Evolutionary conservation across 2,888 invertebrate species (phyloP).

Genomic region (Agrochola litura): DNA sequence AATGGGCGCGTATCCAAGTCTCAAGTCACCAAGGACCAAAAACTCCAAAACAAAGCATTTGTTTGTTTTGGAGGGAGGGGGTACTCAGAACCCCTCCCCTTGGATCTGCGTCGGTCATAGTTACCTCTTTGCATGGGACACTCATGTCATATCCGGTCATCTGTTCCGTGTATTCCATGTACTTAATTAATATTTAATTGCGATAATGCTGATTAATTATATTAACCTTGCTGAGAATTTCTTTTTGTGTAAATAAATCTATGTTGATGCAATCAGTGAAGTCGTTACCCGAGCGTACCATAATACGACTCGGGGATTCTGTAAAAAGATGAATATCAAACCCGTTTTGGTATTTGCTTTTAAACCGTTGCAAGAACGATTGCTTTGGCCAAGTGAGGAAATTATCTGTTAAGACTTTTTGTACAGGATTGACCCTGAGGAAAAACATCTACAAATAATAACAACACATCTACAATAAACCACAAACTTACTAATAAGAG

Average conservation of each 20-base stretch:
- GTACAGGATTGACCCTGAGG: neutral
- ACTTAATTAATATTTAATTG: no score
- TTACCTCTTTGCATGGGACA: constrained; percentile 23
- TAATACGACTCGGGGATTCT: constrained; percentile 10
- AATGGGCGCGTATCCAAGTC: constrained; percentile 41
- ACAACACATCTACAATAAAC: no score
- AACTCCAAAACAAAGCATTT: constrained; percentile 29
- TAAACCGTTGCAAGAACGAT: constrained; percentile 26
- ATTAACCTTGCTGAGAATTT: neutral
- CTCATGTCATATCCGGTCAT: constrained; percentile 15
- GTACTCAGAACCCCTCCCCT: constrained; percentile 22
- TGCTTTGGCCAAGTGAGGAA: constrained; percentile 6
- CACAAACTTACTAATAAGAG: neutral
- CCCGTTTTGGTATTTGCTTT: constrained; percentile 8
- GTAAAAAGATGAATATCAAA: constrained; percentile 13
- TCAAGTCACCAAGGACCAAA: neutral
- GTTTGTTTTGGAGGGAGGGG: constrained; percentile 26
- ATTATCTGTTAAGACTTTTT: constrained; percentile 8
- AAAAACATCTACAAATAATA: constrained; percentile 18
- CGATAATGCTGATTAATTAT: no score
- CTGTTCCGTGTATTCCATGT: no score
- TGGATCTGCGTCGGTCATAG: constrained; percentile 30
- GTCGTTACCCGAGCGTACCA: neutral
- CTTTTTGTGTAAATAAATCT: constrained; percentile 9
- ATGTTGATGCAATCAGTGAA: neutral